Base-by-base conservation (phyloP, 2,113 vertebrate genomes). In the Trachemys scripta region DNA sequence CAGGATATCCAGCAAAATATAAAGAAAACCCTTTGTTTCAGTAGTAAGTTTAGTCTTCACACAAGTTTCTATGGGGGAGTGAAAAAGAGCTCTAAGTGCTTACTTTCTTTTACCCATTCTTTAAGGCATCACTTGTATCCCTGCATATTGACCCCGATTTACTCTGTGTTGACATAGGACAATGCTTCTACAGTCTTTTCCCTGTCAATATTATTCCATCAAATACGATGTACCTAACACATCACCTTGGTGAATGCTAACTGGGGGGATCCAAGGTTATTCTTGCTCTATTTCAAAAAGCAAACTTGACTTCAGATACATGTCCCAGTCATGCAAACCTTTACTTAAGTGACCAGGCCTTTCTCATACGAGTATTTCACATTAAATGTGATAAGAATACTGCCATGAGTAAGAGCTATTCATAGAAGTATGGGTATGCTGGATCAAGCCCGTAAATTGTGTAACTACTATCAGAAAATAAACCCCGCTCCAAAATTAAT, bases 401-500 rank as follows among this genome's bases (percentile, higher is more conserved):
- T 27, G 38, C 11, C 24, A 78, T 16, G 42, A 78, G 25, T 47
- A 78, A 16, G 25, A 42, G 29, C 75, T 47, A 47, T 47, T 29
- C 42, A 25, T 25, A 45, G 13, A 38, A 29, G 25, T 78, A 78
- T 45, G 75, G 38, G 25, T 47, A 78, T 78, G 75, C 24, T 45
- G 42, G 38, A 47, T 78, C 6, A 78, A 38, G 24, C 25, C 24
- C 75, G 7, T 45, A 72, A 38, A 72, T 72, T 72, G n/a, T 91
- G 5, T 4, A 53, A 38, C 1, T 56, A 65, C 0, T 1, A 12
- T n/a, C 76, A 95, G 92, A 95, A 82, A 92, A 84, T 81, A 80
- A 5, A 0, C 78, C 8, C 29, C 3, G 12, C 12, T 31, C 19
- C 50, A 8, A 65, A 62, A 11, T 3, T 8, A 42, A 24, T 1